phyloP scores from a whole-genome alignment of 2,113 vertebrate genomes.

The Actinemys pallida region DNA sequence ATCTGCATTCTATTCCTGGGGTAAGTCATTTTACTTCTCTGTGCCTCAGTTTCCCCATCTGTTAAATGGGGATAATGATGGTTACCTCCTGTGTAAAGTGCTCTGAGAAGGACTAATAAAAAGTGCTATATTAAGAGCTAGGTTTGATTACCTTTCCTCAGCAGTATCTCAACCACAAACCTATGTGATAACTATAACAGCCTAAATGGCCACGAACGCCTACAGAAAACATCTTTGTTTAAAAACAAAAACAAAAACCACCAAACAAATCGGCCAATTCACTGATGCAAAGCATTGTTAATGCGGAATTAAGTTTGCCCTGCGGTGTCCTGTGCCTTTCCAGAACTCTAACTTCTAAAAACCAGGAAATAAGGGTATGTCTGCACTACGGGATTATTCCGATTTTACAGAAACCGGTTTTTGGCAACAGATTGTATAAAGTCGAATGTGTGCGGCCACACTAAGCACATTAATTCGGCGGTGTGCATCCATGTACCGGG shows the following conservation, averaged over 20 bases:
- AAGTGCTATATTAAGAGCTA: background rate
- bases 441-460: too few species aligned
- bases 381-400: too few species aligned
- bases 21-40: background rate
- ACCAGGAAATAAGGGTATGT: background rate
- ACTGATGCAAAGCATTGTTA: background rate
- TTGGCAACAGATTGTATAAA: too few species aligned
- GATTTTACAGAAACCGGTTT: too few species aligned
- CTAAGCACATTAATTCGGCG: too few species aligned
- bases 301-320: background rate
- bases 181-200: background rate
- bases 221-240: background rate
- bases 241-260: background rate
- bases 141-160: background rate
- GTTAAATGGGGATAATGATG: background rate
- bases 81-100: background rate
- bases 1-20: background rate
- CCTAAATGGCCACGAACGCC: background rate
- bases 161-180: background rate
- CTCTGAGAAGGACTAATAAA: background rate
- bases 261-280: background rate
- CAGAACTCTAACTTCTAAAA: background rate
- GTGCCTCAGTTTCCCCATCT: background rate
- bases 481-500: too few species aligned
- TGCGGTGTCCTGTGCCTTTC: background rate